These are phyloP conservation scores for Caiman crocodilus DNA, from an alignment of 2,797 vertebrate genomes.

Conservation along the genomic window DNA sequence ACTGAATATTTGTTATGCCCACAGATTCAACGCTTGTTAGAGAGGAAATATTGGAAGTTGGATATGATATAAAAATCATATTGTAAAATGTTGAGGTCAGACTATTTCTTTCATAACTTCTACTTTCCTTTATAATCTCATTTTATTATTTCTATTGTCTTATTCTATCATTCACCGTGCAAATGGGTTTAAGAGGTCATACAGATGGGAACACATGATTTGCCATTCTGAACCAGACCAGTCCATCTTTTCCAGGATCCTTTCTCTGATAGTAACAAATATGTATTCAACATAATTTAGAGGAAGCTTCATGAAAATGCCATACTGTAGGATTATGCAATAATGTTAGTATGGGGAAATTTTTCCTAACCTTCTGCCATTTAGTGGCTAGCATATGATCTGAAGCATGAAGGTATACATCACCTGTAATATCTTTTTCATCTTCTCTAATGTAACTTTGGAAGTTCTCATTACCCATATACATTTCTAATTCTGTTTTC, in stretches of 20 bases:
- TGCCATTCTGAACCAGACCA: background rate
- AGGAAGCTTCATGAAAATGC: background rate
- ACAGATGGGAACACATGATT: background rate
- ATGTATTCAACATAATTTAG: background rate
- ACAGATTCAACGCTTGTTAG: background rate
- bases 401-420: background rate
- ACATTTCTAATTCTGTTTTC: background rate
- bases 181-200: background rate
- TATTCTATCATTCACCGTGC: background rate
- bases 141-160: background rate
- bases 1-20: background rate
- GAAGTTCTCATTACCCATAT: background rate
- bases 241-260: rapidly evolving
- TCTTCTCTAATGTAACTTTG: background rate
- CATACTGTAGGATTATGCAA: background rate
- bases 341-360: background rate
- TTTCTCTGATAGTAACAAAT: background rate
- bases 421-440: background rate
- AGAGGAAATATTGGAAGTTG: background rate
- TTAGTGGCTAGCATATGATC: background rate
- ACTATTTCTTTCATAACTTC: background rate
- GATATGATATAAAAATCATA: background rate
- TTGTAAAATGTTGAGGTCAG: background rate
- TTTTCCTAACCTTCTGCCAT: background rate
- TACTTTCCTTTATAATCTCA: background rate